Evolutionary conservation across 2,113 vertebrate genomes (phyloP), one percentile per base, ranked within the genome.

Genomic region (Rhodinocichla rosea): DNA sequence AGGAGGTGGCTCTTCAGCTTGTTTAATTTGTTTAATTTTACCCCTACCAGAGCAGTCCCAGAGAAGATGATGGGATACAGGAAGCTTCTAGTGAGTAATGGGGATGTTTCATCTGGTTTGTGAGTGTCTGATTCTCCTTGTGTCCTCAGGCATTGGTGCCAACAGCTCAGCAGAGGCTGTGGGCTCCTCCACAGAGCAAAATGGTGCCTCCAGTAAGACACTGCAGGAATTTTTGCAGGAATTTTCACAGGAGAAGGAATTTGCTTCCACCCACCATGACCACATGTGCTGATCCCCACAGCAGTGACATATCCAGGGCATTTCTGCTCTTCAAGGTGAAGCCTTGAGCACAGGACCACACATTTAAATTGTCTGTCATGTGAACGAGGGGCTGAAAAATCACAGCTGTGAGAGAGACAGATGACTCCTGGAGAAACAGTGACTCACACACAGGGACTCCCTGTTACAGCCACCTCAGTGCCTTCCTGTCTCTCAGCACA

Each of bases 21-120:
- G 42, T 86, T 97, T 62, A 22, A 45, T 78, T 96, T 89, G 42
- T 86, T 97, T 62, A 22, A 45, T 78, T 87, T 84, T 84, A 87
- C 70, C 78, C 91, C 79, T 86, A 83, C 50, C 59, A 84, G 67
- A 78, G 64, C 23, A 68, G 53, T 7, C 60, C 70, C 42, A 50
- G 52, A 89, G 63, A 94, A 91, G 88, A 69, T 6, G 42, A 49
- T 9, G 42, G 68, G 32, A 44, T 82, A 27, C 64, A 84, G 52
- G 63, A 90, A 40, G 27, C 39, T 42, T 83, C 71, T 23, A 75
- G 15, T 53, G 57, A 79, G 15, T 4, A 37, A 94, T 9, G 90
- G 70, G 84, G 82, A 83, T 28, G 53, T 44, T 89, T 71, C 24
- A 50, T 49, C 24, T 50, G 49, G 15, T 74, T 57, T 55, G 35